Percentiles rank a stretch among this genome's conserved stretches.
Evolutionary conservation across 2,888 invertebrate species (phyloP).

Genomic region (Pocota personata): DNA sequence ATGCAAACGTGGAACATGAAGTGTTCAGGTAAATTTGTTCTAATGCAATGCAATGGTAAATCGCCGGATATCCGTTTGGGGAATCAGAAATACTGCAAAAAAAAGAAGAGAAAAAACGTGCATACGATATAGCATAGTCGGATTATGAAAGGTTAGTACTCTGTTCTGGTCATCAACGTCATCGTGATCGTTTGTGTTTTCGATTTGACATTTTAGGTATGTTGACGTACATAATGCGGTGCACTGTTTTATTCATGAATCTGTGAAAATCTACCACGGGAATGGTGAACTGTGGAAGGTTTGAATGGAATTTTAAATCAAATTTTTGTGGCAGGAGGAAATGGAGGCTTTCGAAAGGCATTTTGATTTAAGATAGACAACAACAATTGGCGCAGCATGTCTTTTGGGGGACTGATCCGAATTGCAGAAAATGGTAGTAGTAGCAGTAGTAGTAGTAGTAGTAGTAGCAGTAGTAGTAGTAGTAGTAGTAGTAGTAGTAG

Average conservation of each 20-base stretch:
- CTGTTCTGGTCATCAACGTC: neutral
- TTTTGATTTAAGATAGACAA: too few relatives aligned
- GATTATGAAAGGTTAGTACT: neutral
- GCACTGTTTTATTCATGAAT: neutral
- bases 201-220: neutral
- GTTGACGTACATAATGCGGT: neutral
- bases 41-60: slow-evolving; percentile 48
- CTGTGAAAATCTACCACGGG: neutral
- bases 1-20: slow-evolving; percentile 48
- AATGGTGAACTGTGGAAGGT: neutral
- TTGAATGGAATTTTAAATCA: neutral
- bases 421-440: too few relatives aligned
- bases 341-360: too few relatives aligned
- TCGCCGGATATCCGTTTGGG: slow-evolving; percentile 70
- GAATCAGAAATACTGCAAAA: slow-evolving; percentile 5
- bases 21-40: slow-evolving; percentile 58
- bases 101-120: neutral
- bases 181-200: neutral
- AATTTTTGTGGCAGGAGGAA: too few relatives aligned
- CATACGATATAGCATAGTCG: neutral
- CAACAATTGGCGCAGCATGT: too few relatives aligned
- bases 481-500: too few relatives aligned
- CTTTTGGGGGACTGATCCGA: too few relatives aligned
- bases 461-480: too few relatives aligned
- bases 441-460: too few relatives aligned